These are phyloP conservation scores for Dendrocincla fuliginosa DNA, from an alignment of 2,797 vertebrate species.

Conservation along the genomic window DNA sequence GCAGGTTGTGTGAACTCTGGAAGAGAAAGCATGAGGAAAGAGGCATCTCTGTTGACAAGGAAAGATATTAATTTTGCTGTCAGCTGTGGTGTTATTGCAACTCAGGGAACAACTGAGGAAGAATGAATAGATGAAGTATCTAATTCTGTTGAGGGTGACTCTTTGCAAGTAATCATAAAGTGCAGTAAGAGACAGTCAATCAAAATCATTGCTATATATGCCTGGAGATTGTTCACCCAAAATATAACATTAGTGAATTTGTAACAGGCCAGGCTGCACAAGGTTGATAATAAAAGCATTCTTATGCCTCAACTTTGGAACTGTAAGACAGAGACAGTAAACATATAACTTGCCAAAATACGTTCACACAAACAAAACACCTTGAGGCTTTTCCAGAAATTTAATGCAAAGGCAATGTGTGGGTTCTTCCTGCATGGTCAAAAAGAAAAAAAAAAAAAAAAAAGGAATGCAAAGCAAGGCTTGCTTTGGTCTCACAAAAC, in stretches of 20 bases:
- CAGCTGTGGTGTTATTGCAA: constrained; percentile 25
- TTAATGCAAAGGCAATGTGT: background rate
- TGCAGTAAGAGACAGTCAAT: background rate
- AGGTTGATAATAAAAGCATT: background rate
- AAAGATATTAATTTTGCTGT: constrained; percentile 54
- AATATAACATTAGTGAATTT: constrained; percentile 15
- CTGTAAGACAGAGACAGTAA: background rate
- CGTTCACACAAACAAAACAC: background rate
- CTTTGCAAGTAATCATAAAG: constrained; percentile 23
- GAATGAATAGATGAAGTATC: constrained; percentile 19
- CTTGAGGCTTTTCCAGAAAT: background rate
- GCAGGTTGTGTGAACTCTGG: background rate
- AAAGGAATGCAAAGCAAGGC: background rate
- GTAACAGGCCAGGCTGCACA: background rate
- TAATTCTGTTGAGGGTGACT: constrained; percentile 16
- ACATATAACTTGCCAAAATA: background rate
- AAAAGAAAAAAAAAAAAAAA: background rate
- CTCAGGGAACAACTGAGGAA: constrained; percentile 23
- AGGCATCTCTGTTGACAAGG: background rate
- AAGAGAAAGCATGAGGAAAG: background rate
- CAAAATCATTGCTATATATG: constrained; percentile 4
- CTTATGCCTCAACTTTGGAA: background rate
- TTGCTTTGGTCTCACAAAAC: background rate
- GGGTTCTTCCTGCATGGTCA: background rate
- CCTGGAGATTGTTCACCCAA: constrained; percentile 8